Conservation (phyloP, 2,888 invertebrate genomes). For the Drosophila percnosoma region DNA sequence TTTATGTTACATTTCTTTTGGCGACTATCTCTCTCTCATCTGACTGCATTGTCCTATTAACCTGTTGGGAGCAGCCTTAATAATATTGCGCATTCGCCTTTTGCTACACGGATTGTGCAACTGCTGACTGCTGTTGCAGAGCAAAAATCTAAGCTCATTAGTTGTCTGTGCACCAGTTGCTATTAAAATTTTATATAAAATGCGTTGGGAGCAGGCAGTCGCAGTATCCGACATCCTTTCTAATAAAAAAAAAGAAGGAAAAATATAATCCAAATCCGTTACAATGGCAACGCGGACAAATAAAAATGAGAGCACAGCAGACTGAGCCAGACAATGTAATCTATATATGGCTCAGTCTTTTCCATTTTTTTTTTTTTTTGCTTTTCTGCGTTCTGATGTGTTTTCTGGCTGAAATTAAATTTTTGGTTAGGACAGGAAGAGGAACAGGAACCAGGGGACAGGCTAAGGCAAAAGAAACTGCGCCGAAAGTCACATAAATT, state of each 20-base stretch:
- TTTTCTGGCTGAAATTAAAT: constrained; percentile 57
- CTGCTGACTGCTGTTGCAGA: not conserved
- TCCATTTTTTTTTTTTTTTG: constrained; percentile 5
- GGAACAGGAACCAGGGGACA: constrained; percentile 6
- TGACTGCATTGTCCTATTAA: constrained; percentile 7
- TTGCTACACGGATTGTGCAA: not conserved
- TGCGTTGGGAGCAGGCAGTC: constrained; percentile 1
- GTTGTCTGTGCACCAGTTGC: constrained; percentile 45
- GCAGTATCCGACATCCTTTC: constrained; percentile 16
- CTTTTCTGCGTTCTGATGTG: constrained; percentile 3
- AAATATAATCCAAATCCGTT: constrained; percentile 51
- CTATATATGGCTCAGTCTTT: constrained; percentile 41
- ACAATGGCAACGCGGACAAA: constrained; percentile 60
- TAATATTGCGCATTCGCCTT: constrained; percentile 58
- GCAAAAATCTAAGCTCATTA: constrained; percentile 70
- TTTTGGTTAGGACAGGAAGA: constrained; percentile 36
- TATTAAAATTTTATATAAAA: constrained; percentile 46
- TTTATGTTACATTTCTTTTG: not conserved
- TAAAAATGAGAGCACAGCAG: constrained; percentile 28
- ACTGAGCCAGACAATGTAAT: constrained; percentile 56
- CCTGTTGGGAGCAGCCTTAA: constrained; percentile 6
- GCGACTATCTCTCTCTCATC: not conserved
- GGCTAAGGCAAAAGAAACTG: constrained; percentile 53
- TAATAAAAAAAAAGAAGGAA: constrained; percentile 9
- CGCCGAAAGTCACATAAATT: constrained; percentile 80